Percentiles rank a stretch among this genome's conserved stretches.
phyloP scores from a whole-genome alignment of 2,113 vertebrate genomes.

The Peromyscus polionotus region DNA sequence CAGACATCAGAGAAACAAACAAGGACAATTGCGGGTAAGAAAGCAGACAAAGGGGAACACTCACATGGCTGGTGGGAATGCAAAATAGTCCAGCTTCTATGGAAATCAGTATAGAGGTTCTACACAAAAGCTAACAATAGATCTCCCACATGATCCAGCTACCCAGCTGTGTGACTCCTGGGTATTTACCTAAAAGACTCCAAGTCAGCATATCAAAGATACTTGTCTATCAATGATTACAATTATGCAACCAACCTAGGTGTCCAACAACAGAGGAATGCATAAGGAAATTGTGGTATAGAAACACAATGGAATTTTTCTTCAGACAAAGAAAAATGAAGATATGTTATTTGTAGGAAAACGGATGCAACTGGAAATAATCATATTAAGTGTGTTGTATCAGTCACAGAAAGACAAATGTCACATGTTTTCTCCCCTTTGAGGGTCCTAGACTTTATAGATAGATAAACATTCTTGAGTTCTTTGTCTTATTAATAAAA shows the following conservation, averaged over 20 bases:
- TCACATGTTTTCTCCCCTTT: background rate
- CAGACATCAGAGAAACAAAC: background rate
- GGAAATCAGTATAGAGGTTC: background rate
- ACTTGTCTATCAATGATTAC: background rate
- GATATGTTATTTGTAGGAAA: background rate
- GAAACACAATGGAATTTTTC: background rate
- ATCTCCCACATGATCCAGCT: background rate
- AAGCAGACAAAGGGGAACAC: background rate
- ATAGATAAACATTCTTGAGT: background rate
- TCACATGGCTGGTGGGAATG: background rate
- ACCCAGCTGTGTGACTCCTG: background rate
- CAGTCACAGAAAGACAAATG: background rate
- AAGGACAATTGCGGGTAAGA: background rate
- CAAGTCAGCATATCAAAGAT: background rate
- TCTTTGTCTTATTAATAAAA: background rate
- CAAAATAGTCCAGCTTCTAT: background rate
- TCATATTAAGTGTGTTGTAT: background rate
- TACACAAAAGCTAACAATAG: background rate
- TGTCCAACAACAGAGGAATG: background rate
- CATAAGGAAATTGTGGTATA: background rate
- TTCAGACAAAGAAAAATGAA: background rate
- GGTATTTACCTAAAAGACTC: background rate
- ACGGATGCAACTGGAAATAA: background rate
- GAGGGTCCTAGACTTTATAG: background rate
- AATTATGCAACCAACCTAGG: background rate